phyloP scores from a whole-genome alignment of 2,888 invertebrate genomes.

The Calliphora vomitoria region DNA sequence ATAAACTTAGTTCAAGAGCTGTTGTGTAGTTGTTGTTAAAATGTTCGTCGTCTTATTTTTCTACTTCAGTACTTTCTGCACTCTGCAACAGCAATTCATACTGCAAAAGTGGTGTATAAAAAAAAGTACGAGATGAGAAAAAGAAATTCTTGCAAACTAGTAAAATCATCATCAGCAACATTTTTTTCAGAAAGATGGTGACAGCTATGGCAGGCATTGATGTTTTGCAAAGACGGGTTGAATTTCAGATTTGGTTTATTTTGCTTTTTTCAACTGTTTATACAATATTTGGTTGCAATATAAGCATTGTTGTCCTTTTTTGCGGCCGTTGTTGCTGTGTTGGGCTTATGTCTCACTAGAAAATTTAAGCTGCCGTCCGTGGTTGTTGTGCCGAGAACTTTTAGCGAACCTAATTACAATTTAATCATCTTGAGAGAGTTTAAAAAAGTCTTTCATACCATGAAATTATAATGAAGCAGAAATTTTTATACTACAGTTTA shows the following conservation, averaged over 20 bases:
- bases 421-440: conserved; percentile 52
- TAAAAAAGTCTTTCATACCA: conserved; percentile 6
- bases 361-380: too few relatives aligned
- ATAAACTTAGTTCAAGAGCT: conserved; percentile 35
- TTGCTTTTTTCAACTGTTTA: not conserved
- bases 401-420: conserved; percentile 53
- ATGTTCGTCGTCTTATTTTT: not conserved
- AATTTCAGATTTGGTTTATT: conserved; percentile 5
- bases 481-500: conserved; percentile 11
- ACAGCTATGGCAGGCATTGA: not conserved
- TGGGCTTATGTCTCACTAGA: too few relatives aligned
- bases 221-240: not conserved
- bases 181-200: conserved; percentile 19
- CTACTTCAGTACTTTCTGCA: not conserved
- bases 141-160: conserved; percentile 24
- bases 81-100: not conserved
- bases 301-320: not conserved
- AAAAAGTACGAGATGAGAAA: too few relatives aligned
- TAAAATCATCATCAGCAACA: not conserved
- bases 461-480: conserved; percentile 51
- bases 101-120: not conserved
- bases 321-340: too few relatives aligned
- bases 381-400: not conserved
- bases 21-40: conserved; percentile 18
- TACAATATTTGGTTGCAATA: not conserved